Base-by-base conservation (phyloP, 2,888 invertebrate genomes). In the Mythimna impura region DNA sequence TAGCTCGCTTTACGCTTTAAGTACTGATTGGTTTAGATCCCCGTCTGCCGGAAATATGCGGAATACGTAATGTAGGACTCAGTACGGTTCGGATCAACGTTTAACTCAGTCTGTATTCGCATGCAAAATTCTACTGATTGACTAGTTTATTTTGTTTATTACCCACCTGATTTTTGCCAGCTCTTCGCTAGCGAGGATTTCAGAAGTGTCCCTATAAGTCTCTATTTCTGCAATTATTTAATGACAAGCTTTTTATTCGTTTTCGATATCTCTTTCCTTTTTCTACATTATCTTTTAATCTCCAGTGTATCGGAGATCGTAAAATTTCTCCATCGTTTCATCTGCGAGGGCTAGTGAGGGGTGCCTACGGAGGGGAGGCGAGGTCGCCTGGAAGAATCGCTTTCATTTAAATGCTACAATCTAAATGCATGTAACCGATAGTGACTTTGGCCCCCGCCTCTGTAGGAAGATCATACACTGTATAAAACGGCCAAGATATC, bases 351-450 rank as follows among this genome's bases (percentile, higher is more conserved):
- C 7, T 30, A 40, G 30, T n/a, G 8, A 30, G 40, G 58, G 14
- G 7, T 4, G 61, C 47, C 8, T 20, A 10, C 3, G 9, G 17
- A 25, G 40, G 25, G n/a, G 20, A 34, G 17, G 2, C 17, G 25
- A n/a, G 9, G 1, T 20, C 1, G 25, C 34, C 50, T 57, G 60
- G 30, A 75, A 77, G 66, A 76, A 81, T 77, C 40, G 75, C 72
- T 55, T 78, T 80, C 72, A 80, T 78, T 81, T 73, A 81, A 85
- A 83, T 75, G 71, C 77, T 58, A 73, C 82, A 78, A 85, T 85
- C 70, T 83, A 85, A 83, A 83, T 82, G 83, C 82, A 82, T 79
- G 76, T 76, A 70, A 71, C 73, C 63, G 62, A 66, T 61, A 47
- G 40, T 60, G 10, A 55, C 43, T 17, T 20, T 54, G 2, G 17